Conservation (phyloP, 2,797 vertebrate species). For the Oceanodroma leucorhoa region DNA sequence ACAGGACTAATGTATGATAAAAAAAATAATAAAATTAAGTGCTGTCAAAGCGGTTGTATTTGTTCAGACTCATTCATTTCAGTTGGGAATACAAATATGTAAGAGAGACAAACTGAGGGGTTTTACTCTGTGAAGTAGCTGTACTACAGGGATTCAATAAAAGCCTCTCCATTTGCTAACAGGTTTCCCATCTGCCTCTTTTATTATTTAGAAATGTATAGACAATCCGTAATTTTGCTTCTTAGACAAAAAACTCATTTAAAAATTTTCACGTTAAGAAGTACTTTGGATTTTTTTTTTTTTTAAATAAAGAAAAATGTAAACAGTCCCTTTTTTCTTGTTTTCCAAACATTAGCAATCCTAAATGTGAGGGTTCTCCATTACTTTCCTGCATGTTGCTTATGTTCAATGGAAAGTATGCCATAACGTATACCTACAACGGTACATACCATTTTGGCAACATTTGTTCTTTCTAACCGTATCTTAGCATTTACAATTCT, state of each 20-base stretch:
- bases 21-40: not conserved
- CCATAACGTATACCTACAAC: not conserved
- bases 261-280: not conserved
- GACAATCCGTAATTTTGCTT: not conserved
- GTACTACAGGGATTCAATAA: not conserved
- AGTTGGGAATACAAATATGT: not conserved
- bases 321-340: not conserved
- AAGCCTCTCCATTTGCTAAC: not conserved
- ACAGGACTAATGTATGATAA: not conserved
- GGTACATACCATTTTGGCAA: not conserved
- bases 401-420: not conserved
- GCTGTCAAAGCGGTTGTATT: not conserved
- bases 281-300: not conserved
- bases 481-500: not conserved
- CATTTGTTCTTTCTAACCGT: not conserved
- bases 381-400: not conserved
- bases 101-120: not conserved
- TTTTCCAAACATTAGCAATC: not conserved
- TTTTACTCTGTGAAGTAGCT: not conserved
- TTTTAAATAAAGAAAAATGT: not conserved
- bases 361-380: not conserved
- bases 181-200: not conserved
- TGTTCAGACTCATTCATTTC: not conserved
- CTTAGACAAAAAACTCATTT: not conserved
- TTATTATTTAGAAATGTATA: not conserved